These are phyloP conservation scores for Petaurus breviceps DNA, from an alignment of 2,113 vertebrate species.

Conservation along the genomic window DNA sequence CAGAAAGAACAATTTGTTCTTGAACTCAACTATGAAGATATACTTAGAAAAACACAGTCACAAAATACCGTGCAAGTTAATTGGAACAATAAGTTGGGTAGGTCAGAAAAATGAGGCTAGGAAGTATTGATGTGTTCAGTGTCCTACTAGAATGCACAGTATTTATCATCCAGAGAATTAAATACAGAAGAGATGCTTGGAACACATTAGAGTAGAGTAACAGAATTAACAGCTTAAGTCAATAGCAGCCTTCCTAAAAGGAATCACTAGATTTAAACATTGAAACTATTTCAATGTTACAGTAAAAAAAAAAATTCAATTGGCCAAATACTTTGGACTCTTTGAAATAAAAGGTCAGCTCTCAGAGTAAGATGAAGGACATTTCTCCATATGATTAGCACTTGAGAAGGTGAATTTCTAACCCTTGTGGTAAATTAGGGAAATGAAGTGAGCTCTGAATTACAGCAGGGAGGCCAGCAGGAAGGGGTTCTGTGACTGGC, in stretches of 20 bases:
- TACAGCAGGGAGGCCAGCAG: neutral
- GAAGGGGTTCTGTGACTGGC: neutral
- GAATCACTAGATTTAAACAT: conserved; percentile 64
- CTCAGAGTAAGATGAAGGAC: neutral
- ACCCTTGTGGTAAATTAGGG: neutral
- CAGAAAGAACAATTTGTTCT: conserved; percentile 61
- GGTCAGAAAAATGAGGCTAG: conserved; percentile 68
- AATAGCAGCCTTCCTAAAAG: conserved; percentile 71
- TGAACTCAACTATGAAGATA: conserved; percentile 55
- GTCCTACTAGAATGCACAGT: conserved; percentile 63
- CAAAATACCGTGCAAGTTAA: conserved; percentile 65
- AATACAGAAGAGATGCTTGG: conserved; percentile 63
- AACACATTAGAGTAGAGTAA: conserved; percentile 41
- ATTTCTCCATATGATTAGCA: neutral
- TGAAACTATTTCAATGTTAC: conserved; percentile 25
- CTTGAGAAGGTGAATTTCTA: neutral
- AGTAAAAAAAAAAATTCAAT: conserved; percentile 69
- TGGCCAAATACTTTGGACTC: conserved; percentile 59
- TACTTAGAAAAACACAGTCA: conserved; percentile 64
- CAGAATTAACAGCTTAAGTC: conserved; percentile 59
- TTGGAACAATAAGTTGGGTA: conserved; percentile 66
- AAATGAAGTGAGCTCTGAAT: neutral
- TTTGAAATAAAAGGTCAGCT: neutral
- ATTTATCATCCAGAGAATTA: conserved; percentile 74
- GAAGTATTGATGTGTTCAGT: conserved; percentile 72